These are phyloP conservation scores for Acholoe squamosa DNA, from an alignment of 2,888 invertebrate species.

Conservation along the genomic window DNA sequence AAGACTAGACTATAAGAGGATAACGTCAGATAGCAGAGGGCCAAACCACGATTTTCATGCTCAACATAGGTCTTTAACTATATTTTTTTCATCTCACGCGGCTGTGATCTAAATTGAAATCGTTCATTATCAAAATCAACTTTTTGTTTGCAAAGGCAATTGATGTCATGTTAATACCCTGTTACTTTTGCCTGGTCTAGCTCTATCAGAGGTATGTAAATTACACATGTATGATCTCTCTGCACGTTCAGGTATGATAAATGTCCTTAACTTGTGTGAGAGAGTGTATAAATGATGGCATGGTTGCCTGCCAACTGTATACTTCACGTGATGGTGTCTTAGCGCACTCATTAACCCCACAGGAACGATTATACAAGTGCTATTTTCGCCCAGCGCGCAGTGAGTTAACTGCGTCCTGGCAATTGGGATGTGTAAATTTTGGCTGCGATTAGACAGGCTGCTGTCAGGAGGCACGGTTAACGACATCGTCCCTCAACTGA, in stretches of 20 bases:
- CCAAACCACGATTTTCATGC: too few species aligned
- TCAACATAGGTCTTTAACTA: too few species aligned
- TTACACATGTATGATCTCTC: too few species aligned
- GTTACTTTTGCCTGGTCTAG: too few species aligned
- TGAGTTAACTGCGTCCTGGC: background rate
- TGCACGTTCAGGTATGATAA: background rate
- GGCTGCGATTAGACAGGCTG: background rate
- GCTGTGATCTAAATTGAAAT: too few species aligned
- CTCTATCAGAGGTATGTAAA: too few species aligned
- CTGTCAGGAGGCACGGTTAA: background rate
- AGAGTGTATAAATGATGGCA: background rate
- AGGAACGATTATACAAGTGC: slow-evolving; percentile 33
- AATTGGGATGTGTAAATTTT: slow-evolving; percentile 48
- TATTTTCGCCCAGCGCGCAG: slow-evolving; percentile 21
- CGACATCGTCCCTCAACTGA: background rate
- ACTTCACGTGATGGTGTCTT: background rate
- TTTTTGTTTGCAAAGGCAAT: too few species aligned
- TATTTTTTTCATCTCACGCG: too few species aligned
- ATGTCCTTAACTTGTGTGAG: background rate
- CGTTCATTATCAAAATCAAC: too few species aligned
- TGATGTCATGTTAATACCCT: too few species aligned
- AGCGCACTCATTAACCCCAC: slow-evolving; percentile 41
- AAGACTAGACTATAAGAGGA: too few species aligned
- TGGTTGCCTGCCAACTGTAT: background rate
- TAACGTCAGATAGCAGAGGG: too few species aligned